Percentiles rank a stretch among this genome's conserved stretches.
These are phyloP conservation scores for Colletes gigas DNA, from an alignment of 1,140 invertebrate genomes.

Conservation along the genomic window DNA sequence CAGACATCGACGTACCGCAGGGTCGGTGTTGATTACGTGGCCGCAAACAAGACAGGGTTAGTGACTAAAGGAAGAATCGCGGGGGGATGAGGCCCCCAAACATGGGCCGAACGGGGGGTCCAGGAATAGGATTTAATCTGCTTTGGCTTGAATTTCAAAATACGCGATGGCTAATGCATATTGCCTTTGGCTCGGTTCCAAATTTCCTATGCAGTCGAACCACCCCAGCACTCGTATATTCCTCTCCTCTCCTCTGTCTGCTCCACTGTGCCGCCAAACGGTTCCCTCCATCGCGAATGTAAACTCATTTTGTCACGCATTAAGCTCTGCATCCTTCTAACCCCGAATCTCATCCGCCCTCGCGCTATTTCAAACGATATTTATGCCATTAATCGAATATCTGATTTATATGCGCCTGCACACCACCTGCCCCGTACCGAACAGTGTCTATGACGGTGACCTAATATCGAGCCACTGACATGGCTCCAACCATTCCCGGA, in stretches of 20 bases:
- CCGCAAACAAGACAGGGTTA: slow-evolving; percentile 56
- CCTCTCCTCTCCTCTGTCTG: neutral
- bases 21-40: slow-evolving; percentile 68
- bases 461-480: slow-evolving; percentile 46
- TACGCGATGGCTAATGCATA: slow-evolving; percentile 74
- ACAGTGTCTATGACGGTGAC: slow-evolving; percentile 48
- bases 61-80: slow-evolving; percentile 25
- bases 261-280: slow-evolving; percentile 25
- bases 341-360: neutral
- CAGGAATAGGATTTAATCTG: slow-evolving; percentile 64
- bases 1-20: slow-evolving; percentile 34
- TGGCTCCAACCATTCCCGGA: slow-evolving; percentile 20
- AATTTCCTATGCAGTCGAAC: slow-evolving; percentile 65
- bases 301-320: slow-evolving; percentile 74
- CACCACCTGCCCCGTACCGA: slow-evolving; percentile 1
- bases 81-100: slow-evolving; percentile 16
- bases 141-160: slow-evolving; percentile 73
- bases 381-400: slow-evolving; percentile 69
- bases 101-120: slow-evolving; percentile 38
- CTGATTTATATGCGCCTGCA: slow-evolving; percentile 57
- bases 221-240: neutral
- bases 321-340: slow-evolving; percentile 45
- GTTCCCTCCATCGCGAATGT: slow-evolving; percentile 62
- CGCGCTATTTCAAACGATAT: slow-evolving; percentile 59
- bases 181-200: slow-evolving; percentile 73